Evolutionary conservation across 2,888 invertebrate species (phyloP).

Genomic region (Agyllia agylla): DNA sequence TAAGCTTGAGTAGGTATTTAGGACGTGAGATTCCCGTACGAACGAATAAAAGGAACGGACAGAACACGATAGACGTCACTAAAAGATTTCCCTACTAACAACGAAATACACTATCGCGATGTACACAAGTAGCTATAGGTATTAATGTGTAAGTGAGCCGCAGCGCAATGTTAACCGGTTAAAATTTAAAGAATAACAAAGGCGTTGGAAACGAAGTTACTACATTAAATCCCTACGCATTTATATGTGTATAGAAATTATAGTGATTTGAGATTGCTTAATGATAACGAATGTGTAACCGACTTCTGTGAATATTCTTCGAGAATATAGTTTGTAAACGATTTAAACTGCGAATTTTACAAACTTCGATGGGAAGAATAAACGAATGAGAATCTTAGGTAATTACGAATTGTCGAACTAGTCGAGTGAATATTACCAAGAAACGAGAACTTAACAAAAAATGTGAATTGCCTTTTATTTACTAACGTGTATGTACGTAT

Average conservation of each 20-base stretch:
- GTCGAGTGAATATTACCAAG: neutral
- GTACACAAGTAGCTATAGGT: neutral
- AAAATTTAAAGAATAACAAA: neutral
- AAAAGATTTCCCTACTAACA: neutral
- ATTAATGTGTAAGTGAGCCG: neutral
- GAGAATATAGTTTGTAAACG: neutral
- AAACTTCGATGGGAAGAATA: neutral
- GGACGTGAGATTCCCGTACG: neutral
- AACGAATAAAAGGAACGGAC: neutral
- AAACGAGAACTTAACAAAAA: neutral
- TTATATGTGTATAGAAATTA: neutral
- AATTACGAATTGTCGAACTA: neutral
- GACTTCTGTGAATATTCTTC: neutral
- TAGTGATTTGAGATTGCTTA: neutral
- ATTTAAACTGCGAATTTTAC: neutral
- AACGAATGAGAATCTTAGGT: neutral
- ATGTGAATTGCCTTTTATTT: neutral
- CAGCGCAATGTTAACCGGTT: neutral
- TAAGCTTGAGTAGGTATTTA: neutral
- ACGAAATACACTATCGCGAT: neutral
- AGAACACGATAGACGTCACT: neutral
- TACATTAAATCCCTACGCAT: neutral
- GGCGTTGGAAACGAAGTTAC: neutral
- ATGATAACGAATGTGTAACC: neutral
- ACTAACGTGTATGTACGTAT: neutral